Evolutionary conservation across 2,888 invertebrate genomes (phyloP).

Genomic region (Clanis bilineata): DNA sequence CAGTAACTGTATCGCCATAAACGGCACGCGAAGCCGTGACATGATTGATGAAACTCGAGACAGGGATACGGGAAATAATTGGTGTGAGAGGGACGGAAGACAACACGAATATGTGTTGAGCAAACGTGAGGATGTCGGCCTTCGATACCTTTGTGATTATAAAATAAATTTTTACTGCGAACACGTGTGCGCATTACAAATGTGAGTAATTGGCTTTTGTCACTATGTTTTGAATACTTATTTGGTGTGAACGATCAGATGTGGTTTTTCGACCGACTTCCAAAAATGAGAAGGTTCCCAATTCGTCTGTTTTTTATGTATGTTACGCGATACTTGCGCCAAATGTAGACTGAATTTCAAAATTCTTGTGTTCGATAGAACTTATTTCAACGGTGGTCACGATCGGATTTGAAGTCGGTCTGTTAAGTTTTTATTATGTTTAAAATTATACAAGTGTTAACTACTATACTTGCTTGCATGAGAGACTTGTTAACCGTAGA

Average conservation of each 20-base stretch:
- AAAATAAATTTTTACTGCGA: neutral
- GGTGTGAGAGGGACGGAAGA: neutral
- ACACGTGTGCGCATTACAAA: slow-evolving; percentile 2
- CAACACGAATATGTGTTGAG: neutral
- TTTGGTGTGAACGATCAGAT: neutral
- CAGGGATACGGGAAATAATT: neutral
- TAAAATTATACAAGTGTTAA: no score
- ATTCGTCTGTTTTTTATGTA: no score
- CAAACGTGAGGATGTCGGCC: neutral
- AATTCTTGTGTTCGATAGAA: no score
- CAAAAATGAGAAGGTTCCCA: no score
- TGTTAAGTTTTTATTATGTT: no score
- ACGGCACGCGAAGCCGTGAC: slow-evolving; percentile 5
- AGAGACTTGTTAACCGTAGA: no score
- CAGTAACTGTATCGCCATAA: neutral
- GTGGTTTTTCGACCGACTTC: neutral
- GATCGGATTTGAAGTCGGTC: no score
- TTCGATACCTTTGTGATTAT: slow-evolving; percentile 9
- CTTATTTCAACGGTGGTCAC: no score
- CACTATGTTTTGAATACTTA: neutral
- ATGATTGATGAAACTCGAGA: slow-evolving; percentile 7
- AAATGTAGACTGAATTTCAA: no score
- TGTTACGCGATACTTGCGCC: no score
- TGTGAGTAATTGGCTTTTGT: neutral
- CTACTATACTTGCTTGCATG: no score